These are phyloP conservation scores for Branchellion lobata DNA, from an alignment of 2,888 invertebrate genomes.

Conservation along the genomic window DNA sequence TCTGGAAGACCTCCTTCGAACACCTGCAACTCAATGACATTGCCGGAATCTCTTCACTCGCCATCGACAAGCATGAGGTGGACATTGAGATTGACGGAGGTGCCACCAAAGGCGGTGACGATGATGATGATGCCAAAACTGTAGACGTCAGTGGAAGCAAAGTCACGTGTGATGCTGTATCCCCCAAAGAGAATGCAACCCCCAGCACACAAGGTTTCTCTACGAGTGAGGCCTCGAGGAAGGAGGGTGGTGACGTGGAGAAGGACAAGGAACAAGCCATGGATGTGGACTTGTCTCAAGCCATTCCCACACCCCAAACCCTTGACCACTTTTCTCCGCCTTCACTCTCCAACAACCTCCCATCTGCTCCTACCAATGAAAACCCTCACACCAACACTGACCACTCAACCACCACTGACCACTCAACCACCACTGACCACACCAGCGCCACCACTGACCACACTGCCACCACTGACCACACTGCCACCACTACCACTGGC, in stretches of 20 bases:
- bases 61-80: neutral
- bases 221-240: too few species aligned
- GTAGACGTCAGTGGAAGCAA: neutral
- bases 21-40: neutral
- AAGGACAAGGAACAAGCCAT: too few species aligned
- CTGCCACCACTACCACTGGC: neutral
- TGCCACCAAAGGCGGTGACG: neutral
- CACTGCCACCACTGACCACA: neutral
- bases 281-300: too few species aligned
- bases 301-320: too few species aligned
- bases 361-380: too few species aligned
- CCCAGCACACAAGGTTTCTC: too few species aligned
- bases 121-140: neutral
- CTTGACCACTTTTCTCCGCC: neutral
- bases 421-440: neutral
- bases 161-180: neutral
- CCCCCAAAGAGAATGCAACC: neutral
- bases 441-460: neutral
- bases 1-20: constrained; percentile 30
- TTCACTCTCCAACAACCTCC: too few species aligned
- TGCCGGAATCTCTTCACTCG: neutral
- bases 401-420: neutral
- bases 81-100: neutral
- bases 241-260: too few species aligned
- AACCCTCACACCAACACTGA: too few species aligned